Conservation (phyloP, 2,888 invertebrate species). For the Galeopsomyia nigrocyanea region DNA sequence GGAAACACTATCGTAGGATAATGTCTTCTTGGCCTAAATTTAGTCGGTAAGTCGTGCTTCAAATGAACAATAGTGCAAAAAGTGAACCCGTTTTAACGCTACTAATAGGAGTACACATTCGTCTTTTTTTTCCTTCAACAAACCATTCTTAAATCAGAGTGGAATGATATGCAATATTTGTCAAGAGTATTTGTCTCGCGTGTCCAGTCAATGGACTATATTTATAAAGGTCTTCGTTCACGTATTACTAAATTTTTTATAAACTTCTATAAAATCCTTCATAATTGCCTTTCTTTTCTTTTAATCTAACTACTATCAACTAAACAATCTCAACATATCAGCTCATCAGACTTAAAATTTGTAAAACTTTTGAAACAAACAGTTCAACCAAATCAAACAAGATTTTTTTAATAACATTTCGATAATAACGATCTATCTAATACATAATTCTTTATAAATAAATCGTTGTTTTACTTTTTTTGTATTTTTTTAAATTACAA, state of each 20-base stretch:
- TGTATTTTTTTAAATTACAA: no score
- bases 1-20: no score
- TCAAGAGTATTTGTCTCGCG: background rate
- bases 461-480: no score
- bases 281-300: no score
- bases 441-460: no score
- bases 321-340: slow-evolving; percentile 22
- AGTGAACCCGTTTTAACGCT: slow-evolving; percentile 3
- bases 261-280: no score
- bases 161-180: slow-evolving; percentile 26
- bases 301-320: background rate
- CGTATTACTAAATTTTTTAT: background rate
- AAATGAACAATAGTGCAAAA: slow-evolving; percentile 2
- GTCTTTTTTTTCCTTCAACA: background rate
- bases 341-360: slow-evolving; percentile 16
- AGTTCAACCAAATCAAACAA: no score
- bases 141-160: background rate
- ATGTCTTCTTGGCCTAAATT: slow-evolving; percentile 5
- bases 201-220: slow-evolving; percentile 28
- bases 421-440: no score
- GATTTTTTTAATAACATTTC: no score
- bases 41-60: slow-evolving; percentile 14
- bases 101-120: slow-evolving; percentile 1
- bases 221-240: background rate
- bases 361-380: no score